Base-by-base conservation (phyloP, 2,113 vertebrate species). In the Sprattus sprattus region DNA sequence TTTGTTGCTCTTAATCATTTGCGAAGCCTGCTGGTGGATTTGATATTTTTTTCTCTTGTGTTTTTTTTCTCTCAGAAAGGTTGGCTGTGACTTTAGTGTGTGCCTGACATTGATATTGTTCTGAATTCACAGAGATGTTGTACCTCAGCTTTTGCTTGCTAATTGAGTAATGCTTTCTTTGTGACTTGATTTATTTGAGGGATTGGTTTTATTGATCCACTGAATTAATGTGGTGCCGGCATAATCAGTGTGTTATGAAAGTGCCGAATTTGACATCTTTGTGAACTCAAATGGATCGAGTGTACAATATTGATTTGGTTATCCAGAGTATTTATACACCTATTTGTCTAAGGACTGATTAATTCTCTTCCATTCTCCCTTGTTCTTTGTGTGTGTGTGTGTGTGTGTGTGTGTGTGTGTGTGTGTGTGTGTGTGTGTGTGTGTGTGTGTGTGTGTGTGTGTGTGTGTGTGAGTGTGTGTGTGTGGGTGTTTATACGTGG, bases 191-290 rank as follows among this genome's bases (percentile, higher is more conserved):
- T 93, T 93, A 93, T 94, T 94, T 91, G 93, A 93, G 92, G 92
- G 92, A 94, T 94, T 93, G 93, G 93, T 93, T 92, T 92, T 94
- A 94, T 94, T 92, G 94, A 94, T 94, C 93, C 88, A 89, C 89
- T 92, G 93, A 93, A 94, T 93, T 94, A 93, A 94, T 94, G 93
- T 88, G 91, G 89, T 92, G 92, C 92, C 91, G 89, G 91, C 93
- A 93, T 93, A 94, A 94, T 94, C 93, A 93, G 92, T 90, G 91
- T 86, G 90, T 90, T 90, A 90, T 92, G 85, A 90, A 91, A 92
- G 91, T 92, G 92, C 88, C 87, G 91, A 93, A 93, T 92, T 89
- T 94, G 93, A 92, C 94, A 93, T 93, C 94, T 93, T 90, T 91
- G 91, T 93, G 93, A 94, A 93, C 93, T 92, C 90, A 90, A 93